These are phyloP conservation scores for Phyllopteryx taeniolatus DNA, from an alignment of 2,113 vertebrate genomes.

Conservation along the genomic window DNA sequence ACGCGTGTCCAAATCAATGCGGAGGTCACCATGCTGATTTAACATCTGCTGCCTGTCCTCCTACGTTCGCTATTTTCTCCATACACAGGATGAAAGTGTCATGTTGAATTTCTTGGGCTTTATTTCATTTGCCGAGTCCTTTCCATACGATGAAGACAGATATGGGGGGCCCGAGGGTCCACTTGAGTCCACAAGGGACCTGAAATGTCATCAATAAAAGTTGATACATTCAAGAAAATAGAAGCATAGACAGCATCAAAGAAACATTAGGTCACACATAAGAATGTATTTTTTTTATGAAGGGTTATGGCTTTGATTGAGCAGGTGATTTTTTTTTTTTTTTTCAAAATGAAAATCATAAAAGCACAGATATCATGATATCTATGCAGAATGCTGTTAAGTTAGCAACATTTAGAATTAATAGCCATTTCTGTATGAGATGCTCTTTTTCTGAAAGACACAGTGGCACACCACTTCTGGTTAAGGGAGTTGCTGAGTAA, in stretches of 20 bases:
- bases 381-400: not conserved
- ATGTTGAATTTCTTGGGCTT: not conserved
- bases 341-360: too few relatives aligned
- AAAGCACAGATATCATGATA: not conserved
- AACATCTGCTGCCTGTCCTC: slow-evolving; percentile 1
- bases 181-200: not conserved
- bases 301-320: not conserved
- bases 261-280: not conserved
- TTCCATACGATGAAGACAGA: slow-evolving; percentile 2
- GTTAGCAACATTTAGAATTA: not conserved
- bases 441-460: too few relatives aligned
- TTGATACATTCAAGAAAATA: not conserved
- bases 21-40: slow-evolving; percentile 2
- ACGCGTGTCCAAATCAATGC: slow-evolving; percentile 2
- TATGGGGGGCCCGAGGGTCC: not conserved
- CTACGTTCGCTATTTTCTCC: not conserved
- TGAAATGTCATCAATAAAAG: slow-evolving; percentile 1
- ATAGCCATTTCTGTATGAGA: too few relatives aligned
- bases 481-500: too few relatives aligned
- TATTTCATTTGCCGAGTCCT: not conserved
- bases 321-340: too few relatives aligned
- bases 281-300: not conserved
- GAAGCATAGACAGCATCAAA: not conserved
- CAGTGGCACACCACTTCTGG: too few relatives aligned
- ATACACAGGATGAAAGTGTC: not conserved